phyloP scores from a whole-genome alignment of 1,140 invertebrate genomes.

The Leptinotarsa lineolata region DNA sequence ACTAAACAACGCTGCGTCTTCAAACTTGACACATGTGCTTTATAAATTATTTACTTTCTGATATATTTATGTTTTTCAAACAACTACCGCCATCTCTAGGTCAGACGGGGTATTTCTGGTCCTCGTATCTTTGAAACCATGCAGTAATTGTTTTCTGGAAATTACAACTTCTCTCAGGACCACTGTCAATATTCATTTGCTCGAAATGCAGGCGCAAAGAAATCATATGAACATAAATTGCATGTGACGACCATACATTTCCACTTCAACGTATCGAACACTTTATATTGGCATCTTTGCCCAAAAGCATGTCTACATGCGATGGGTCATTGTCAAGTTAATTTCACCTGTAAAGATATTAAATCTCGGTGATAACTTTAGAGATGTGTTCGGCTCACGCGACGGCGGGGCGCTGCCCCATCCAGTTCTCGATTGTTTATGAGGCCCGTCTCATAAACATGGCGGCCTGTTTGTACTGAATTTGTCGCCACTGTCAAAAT shows the following conservation, averaged over 20 bases:
- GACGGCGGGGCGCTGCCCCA: constrained; percentile 42
- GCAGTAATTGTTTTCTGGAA: too few species aligned
- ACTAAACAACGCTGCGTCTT: too few species aligned
- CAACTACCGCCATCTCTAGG: too few species aligned
- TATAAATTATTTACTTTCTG: too few species aligned
- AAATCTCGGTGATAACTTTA: constrained; percentile 32
- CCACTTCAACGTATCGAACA: background rate
- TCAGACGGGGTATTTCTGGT: too few species aligned
- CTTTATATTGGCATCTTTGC: background rate
- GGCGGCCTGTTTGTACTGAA: constrained; percentile 46
- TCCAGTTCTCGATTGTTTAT: constrained; percentile 36
- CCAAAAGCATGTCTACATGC: constrained; percentile 32
- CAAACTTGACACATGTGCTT: too few species aligned
- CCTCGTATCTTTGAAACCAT: too few species aligned
- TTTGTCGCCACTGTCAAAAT: constrained; percentile 51
- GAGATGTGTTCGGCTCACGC: constrained; percentile 44
- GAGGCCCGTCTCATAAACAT: constrained; percentile 40
- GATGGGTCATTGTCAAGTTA: constrained; percentile 33
- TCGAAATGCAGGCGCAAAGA: background rate
- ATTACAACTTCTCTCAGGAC: too few species aligned
- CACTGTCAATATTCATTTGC: too few species aligned
- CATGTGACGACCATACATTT: background rate
- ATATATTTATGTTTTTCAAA: too few species aligned
- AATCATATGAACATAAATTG: background rate
- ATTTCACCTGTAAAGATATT: constrained; percentile 37